Evolutionary conservation across 2,797 vertebrate genomes (phyloP).

Genomic region (Premnoplex brunnescens): DNA sequence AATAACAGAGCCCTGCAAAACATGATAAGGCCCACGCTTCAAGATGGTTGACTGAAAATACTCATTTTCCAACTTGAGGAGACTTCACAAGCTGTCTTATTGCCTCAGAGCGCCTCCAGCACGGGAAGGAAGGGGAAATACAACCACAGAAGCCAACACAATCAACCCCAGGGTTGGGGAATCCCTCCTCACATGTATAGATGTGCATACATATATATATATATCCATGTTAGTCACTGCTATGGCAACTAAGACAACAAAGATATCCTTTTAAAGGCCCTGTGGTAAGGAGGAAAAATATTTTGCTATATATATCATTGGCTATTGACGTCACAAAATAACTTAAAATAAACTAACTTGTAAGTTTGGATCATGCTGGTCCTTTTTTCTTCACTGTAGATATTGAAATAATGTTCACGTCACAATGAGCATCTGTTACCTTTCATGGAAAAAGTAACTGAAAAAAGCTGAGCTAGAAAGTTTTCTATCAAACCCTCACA

Average conservation of each 20-base stretch:
- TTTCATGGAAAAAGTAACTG: constrained; percentile 42
- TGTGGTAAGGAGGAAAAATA: constrained; percentile 62
- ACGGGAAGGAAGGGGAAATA: constrained; percentile 13
- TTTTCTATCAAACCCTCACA: constrained; percentile 4
- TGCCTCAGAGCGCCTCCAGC: background rate
- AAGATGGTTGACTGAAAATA: background rate
- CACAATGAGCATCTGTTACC: constrained; percentile 61
- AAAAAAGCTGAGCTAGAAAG: constrained; percentile 3
- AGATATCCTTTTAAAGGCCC: constrained; percentile 63
- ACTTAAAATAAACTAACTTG: constrained; percentile 68
- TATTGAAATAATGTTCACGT: constrained; percentile 38
- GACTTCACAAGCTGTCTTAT: background rate
- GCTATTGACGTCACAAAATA: constrained; percentile 61
- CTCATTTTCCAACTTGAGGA: background rate
- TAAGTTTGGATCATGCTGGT: constrained; percentile 1
- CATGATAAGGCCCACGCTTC: background rate
- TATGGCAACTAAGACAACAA: constrained; percentile 68
- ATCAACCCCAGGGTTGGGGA: constrained; percentile 33
- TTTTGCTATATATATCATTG: constrained; percentile 64
- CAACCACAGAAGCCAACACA: constrained; percentile 20
- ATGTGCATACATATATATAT: background rate
- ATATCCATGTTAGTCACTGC: constrained; percentile 35
- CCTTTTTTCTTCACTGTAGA: constrained; percentile 19
- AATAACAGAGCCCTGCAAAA: background rate
- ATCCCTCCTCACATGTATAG: constrained; percentile 31